Evolutionary conservation across 2,113 vertebrate species (phyloP), one percentile per base, ranked within the genome.

Genomic region (Saccopteryx bilineata): DNA sequence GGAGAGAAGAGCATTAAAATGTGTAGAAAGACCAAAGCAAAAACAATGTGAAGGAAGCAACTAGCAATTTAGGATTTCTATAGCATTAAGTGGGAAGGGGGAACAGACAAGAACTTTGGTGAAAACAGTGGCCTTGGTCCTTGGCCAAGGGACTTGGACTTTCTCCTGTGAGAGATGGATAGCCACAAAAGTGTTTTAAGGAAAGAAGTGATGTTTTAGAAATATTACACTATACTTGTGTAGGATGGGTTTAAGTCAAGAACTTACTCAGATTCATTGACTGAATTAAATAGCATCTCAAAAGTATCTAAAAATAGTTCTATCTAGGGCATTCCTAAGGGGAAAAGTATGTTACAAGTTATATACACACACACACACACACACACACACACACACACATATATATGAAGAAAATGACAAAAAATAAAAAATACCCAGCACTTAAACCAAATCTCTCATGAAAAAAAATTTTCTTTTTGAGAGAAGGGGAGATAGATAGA

Each of bases 271-370:
- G 65, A 91, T 54, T 63, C 1, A 1, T 21, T 66, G 56, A 39
- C 46, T 85, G 5, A 75, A 68, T 39, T 76, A 50, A 93, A 50
- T 11, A 87, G 48, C 46, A 81, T 19, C 13, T 83, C 50, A 58
- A 58, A 60, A 18, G 39, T 90, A 90, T 58, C 31, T 33, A 89
- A 93, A 89, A 93, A 74, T 87, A 63, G 72, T 93, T 95, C 60
- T 68, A 61, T 82, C 61, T 18, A 87, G 9, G 10, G 52, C 46
- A 26, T 14, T 93, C 84, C 87, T 63, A 78, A 48, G 65, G 50
- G 50, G 23, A 78, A 87, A 88, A 14, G 19, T 81, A 7, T 58
- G 79, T 68, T 84, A 89, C 86, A 31, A 79, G 31, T 74, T 93
- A 24, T 19, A 69, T n/a, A n/a, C n/a, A n/a, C n/a, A n/a, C n/a